phyloP scores from a whole-genome alignment of 2,888 invertebrate genomes.

The Standfussiana lucernea region DNA sequence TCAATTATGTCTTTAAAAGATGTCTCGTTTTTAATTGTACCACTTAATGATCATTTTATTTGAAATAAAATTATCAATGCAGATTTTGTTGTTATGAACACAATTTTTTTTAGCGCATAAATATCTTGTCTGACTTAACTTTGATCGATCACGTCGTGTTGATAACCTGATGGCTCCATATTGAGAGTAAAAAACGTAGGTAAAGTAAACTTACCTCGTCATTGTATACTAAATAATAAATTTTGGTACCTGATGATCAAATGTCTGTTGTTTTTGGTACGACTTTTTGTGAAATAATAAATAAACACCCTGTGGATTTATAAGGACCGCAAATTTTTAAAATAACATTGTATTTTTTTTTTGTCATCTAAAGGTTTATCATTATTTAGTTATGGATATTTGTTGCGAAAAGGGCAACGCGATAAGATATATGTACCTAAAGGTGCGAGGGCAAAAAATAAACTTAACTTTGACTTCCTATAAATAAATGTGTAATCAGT shows the following conservation, averaged over 20 bases:
- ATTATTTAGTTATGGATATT: slow-evolving; percentile 3
- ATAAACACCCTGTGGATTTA: slow-evolving; percentile 17
- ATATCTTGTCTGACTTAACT: slow-evolving; percentile 47
- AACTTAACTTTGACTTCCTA: slow-evolving; percentile 5
- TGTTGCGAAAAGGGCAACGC: slow-evolving; percentile 32
- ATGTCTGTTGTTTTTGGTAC: slow-evolving; percentile 18
- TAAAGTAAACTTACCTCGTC: slow-evolving; percentile 39
- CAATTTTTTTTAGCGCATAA: not conserved
- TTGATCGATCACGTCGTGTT: slow-evolving; percentile 61
- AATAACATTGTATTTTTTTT: slow-evolving; percentile 11
- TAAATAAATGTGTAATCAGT: slow-evolving; percentile 22
- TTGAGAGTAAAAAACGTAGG: slow-evolving; percentile 43
- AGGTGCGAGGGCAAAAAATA: not conserved
- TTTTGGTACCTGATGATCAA: slow-evolving; percentile 37
- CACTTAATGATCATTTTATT: slow-evolving; percentile 9
- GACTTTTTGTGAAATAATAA: slow-evolving; percentile 12
- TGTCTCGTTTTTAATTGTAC: slow-evolving; percentile 1
- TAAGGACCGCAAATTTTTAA: slow-evolving; percentile 3
- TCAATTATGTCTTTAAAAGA: not conserved
- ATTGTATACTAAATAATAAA: slow-evolving; percentile 25
- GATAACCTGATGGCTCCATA: slow-evolving; percentile 44
- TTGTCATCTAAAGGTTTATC: slow-evolving; percentile 29
- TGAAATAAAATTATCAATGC: slow-evolving; percentile 26
- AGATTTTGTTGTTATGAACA: slow-evolving; percentile 27
- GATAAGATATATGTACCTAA: slow-evolving; percentile 34